These are phyloP conservation scores for Halisarca cf. caerulea DNA, from an alignment of 37 sponge, comb jelly and placozoan species.

Conservation along the genomic window DNA sequence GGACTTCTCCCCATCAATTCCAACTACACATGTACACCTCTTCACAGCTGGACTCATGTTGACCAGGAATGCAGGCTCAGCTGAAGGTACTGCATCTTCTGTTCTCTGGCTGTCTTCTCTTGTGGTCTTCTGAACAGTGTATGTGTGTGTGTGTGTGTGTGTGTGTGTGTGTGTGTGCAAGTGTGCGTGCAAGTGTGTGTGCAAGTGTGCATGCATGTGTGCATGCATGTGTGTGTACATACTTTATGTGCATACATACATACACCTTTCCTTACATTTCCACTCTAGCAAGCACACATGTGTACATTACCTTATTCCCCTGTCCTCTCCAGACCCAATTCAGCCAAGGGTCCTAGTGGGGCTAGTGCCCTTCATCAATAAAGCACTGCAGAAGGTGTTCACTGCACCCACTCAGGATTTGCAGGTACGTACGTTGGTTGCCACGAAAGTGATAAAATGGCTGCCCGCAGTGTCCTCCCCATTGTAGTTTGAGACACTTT, in stretches of 20 bases:
- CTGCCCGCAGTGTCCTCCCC: neutral
- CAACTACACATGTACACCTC: neutral
- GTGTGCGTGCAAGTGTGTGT: too few species aligned
- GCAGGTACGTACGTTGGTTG: neutral
- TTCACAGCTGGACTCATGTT: neutral
- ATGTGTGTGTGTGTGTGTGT: too few species aligned
- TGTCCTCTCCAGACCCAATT: neutral
- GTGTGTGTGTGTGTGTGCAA: too few species aligned
- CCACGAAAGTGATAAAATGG: slow-evolving; percentile 4
- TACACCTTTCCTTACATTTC: too few species aligned
- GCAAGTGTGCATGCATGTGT: neutral
- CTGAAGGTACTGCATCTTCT: neutral
- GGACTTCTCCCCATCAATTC: slow-evolving; percentile 17
- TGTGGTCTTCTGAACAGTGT: too few species aligned
- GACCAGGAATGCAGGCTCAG: neutral
- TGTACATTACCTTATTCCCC: too few species aligned
- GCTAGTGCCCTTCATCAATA: slow-evolving; percentile 30
- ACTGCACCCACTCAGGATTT: neutral
- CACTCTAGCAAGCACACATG: too few species aligned
- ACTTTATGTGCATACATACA: too few species aligned
- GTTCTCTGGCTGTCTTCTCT: too few species aligned
- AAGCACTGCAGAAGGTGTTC: slow-evolving; percentile 30
- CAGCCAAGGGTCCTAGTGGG: slow-evolving; percentile 42
- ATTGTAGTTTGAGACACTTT: slow-evolving; percentile 45
- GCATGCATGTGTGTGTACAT: neutral